Percentiles rank a stretch among this genome's conserved stretches.
Conservation (phyloP, 2,888 invertebrate species). For the Diarsia rubi region DNA sequence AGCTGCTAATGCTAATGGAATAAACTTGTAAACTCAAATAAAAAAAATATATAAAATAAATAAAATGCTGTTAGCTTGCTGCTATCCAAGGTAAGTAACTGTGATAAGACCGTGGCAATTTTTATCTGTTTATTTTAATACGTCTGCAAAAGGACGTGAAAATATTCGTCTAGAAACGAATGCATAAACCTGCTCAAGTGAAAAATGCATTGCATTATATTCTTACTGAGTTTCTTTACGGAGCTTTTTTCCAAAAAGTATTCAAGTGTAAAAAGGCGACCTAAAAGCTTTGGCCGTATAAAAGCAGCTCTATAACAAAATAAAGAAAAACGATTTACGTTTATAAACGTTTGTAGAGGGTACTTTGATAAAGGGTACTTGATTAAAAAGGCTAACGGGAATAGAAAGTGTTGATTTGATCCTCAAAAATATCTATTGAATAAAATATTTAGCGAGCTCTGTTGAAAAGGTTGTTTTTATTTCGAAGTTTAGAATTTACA, state of each 20-base stretch:
- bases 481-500: constrained; percentile 9
- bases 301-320: constrained; percentile 6
- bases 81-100: background rate
- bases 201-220: constrained; percentile 38
- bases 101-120: background rate
- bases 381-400: constrained; percentile 40
- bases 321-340: constrained; percentile 27
- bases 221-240: constrained; percentile 3
- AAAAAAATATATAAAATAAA: background rate
- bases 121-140: background rate
- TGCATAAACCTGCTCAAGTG: constrained; percentile 15
- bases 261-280: constrained; percentile 15
- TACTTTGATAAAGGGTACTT: constrained; percentile 32
- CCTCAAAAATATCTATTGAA: constrained; percentile 14
- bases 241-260: constrained; percentile 19
- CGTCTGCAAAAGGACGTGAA: constrained; percentile 6
- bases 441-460: constrained; percentile 32
- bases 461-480: constrained; percentile 16
- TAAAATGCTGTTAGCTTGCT: background rate
- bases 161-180: constrained; percentile 33
- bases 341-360: constrained; percentile 35
- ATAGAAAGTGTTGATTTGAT: constrained; percentile 36
- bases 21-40: background rate
- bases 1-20: background rate
- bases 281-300: constrained; percentile 39